These are phyloP conservation scores for Hydrozoanthus tunicans DNA, from an alignment of 64 coral and sea anemone genomes.

Conservation along the genomic window DNA sequence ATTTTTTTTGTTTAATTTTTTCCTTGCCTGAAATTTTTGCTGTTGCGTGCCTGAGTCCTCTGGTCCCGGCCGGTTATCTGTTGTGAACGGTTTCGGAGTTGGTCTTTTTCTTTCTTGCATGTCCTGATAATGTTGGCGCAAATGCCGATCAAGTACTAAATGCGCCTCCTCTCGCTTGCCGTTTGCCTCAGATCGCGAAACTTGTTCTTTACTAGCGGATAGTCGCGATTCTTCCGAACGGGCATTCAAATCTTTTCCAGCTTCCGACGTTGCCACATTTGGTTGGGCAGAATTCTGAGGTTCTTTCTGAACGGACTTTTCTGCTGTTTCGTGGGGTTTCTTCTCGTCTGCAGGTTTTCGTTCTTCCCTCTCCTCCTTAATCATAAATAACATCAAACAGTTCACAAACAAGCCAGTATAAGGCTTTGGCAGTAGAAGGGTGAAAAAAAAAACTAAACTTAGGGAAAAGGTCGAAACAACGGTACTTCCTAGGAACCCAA, in stretches of 20 bases:
- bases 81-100: neutral
- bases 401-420: no score
- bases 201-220: neutral
- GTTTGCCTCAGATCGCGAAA: constrained; percentile 30
- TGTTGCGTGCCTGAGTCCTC: neutral
- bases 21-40: constrained; percentile 8
- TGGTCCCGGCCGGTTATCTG: neutral
- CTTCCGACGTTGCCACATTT: neutral
- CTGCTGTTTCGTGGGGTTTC: constrained; percentile 20
- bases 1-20: neutral
- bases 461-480: no score
- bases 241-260: neutral
- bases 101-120: constrained; percentile 30
- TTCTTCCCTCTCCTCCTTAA: constrained; percentile 47
- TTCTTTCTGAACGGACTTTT: constrained; percentile 19
- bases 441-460: no score
- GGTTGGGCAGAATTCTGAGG: neutral
- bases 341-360: constrained; percentile 21
- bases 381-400: no score
- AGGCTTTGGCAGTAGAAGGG: no score
- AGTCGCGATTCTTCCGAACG: constrained; percentile 21
- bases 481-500: no score
- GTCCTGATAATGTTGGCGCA: constrained; percentile 15
- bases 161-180: constrained; percentile 18
- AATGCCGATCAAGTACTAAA: neutral